phyloP scores from a whole-genome alignment of 2,888 invertebrate species.

The Scaptomyza reducta region DNA sequence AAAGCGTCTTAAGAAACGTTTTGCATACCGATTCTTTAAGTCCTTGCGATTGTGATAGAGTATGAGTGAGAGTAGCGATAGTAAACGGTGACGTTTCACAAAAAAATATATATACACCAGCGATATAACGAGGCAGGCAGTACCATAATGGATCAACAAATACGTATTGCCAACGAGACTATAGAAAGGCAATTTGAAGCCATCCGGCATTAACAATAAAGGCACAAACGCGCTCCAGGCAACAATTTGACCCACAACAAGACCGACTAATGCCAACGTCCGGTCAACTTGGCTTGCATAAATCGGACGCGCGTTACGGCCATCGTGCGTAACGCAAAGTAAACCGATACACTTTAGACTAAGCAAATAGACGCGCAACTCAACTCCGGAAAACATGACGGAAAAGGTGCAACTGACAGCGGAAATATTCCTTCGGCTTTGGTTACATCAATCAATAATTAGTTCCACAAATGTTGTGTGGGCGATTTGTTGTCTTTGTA shows the following conservation, averaged over 20 bases:
- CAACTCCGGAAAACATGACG: constrained; percentile 58
- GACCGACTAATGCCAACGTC: constrained; percentile 8
- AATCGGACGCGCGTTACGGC: neutral
- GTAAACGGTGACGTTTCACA: constrained; percentile 31
- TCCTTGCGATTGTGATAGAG: constrained; percentile 45
- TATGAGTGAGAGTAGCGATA: constrained; percentile 42
- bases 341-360: constrained; percentile 67
- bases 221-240: constrained; percentile 38
- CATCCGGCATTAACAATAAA: constrained; percentile 13
- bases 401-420: constrained; percentile 18
- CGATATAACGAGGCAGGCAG: constrained; percentile 53
- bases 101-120: constrained; percentile 55
- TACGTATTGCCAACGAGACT: constrained; percentile 65
- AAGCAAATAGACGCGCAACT: constrained; percentile 61
- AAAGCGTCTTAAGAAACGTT: constrained; percentile 34
- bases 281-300: constrained; percentile 32
- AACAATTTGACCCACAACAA: constrained; percentile 35
- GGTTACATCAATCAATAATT: constrained; percentile 14
- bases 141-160: constrained; percentile 34
- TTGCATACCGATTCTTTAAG: constrained; percentile 25
- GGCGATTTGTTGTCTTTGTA: neutral
- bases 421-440: neutral
- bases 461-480: neutral
- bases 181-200: constrained; percentile 28
- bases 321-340: constrained; percentile 42